phyloP scores from a whole-genome alignment of 2,888 invertebrate genomes.

The Cosmorhoe ocellata region DNA sequence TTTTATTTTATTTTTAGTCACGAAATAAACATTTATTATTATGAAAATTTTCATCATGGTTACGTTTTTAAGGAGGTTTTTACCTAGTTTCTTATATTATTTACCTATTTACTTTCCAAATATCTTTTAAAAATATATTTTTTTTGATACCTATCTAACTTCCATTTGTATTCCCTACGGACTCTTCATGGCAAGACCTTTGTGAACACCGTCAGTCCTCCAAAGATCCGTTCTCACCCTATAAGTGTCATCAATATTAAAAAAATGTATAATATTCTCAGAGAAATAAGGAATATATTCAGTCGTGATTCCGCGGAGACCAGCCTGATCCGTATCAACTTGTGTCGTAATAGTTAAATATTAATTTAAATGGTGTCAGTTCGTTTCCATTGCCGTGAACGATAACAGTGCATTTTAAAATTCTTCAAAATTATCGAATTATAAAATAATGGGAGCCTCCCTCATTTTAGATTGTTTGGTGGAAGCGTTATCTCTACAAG shows the following conservation, averaged over 20 bases:
- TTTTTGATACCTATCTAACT: too few relatives aligned
- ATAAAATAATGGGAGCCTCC: too few relatives aligned
- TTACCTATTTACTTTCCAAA: too few relatives aligned
- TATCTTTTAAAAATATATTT: too few relatives aligned
- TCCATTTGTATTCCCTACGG: constrained; percentile 37
- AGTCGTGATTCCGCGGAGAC: constrained; percentile 72
- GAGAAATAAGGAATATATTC: constrained; percentile 69
- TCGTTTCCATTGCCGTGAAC: constrained; percentile 54
- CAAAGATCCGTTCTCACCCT: constrained; percentile 42
- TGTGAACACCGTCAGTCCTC: constrained; percentile 59
- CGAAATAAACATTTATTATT: too few relatives aligned
- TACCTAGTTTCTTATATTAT: too few relatives aligned
- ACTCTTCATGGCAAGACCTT: constrained; percentile 50
- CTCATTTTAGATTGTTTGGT: too few relatives aligned
- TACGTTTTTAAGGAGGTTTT: too few relatives aligned
- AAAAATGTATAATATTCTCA: constrained; percentile 77
- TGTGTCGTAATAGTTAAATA: constrained; percentile 75
- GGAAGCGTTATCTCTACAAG: too few relatives aligned
- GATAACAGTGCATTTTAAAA: background rate
- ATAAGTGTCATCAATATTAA: constrained; percentile 76
- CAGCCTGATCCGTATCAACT: constrained; percentile 74
- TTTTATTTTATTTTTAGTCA: too few relatives aligned
- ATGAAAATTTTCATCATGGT: too few relatives aligned
- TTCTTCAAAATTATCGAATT: too few relatives aligned
- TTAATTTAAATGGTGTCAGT: constrained; percentile 62